phyloP scores from a whole-genome alignment of 2,113 vertebrate species.

The Thinocorus orbignyianus region DNA sequence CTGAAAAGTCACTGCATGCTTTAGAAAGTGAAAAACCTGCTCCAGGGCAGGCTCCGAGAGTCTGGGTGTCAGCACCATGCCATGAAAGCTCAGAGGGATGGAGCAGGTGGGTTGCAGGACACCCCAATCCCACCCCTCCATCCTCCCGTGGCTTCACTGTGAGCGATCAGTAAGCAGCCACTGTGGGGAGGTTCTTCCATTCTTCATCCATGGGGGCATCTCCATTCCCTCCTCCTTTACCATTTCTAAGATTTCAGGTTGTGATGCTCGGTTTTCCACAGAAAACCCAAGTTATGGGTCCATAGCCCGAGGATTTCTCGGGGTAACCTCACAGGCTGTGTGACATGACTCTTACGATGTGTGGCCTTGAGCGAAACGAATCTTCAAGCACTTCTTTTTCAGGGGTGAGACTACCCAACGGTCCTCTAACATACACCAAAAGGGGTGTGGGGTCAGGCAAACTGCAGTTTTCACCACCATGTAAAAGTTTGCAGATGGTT shows the following conservation, averaged over 20 bases:
- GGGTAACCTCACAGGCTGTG: background rate
- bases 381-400: background rate
- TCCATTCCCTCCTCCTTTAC: background rate
- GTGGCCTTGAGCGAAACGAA: background rate
- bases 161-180: background rate
- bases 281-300: background rate
- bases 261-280: background rate
- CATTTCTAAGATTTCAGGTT: background rate
- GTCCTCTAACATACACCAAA: background rate
- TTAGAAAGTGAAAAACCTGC: background rate
- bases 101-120: background rate
- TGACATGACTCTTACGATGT: background rate
- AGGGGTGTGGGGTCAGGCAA: background rate
- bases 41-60: background rate
- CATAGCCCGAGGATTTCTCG: fast-evolving
- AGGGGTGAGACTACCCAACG: background rate
- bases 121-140: background rate
- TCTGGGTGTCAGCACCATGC: fast-evolving
- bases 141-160: background rate
- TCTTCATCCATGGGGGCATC: background rate
- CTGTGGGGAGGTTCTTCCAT: background rate
- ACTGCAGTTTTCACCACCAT: background rate
- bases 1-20: background rate
- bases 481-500: background rate
- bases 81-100: fast-evolving